A percentile compares a stretch with the other conserved stretches of the same genome.
Evolutionary conservation across 2,888 invertebrate genomes (phyloP).

Genomic region (Notocelia uddmanniana): DNA sequence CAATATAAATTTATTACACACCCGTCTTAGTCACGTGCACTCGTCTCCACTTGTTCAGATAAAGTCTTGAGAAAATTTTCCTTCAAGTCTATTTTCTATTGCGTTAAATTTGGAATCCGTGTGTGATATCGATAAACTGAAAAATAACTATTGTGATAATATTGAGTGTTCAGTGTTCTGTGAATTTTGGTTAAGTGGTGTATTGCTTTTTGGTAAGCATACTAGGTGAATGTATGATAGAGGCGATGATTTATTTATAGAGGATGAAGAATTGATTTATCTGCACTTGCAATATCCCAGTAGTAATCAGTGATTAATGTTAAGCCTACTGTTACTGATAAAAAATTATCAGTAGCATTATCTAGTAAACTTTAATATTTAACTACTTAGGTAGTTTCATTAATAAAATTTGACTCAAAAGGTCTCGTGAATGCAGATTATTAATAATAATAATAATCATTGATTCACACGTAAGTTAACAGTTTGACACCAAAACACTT

Average conservation of each 20-base stretch:
- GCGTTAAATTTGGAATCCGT: constrained; percentile 35
- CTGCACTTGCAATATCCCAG: background rate
- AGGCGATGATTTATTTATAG: background rate
- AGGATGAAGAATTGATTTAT: background rate
- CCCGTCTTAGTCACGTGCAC: constrained; percentile 65
- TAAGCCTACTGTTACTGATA: too few species aligned
- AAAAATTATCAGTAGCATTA: background rate
- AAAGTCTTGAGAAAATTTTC: constrained; percentile 44
- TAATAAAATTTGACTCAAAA: too few species aligned
- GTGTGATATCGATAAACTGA: constrained; percentile 36
- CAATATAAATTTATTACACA: constrained; percentile 77
- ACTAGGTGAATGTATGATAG: background rate
- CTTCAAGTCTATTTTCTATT: constrained; percentile 36
- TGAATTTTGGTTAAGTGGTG: constrained; percentile 8
- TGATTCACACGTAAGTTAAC: too few species aligned
- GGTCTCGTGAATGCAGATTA: too few species aligned
- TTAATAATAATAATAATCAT: too few species aligned
- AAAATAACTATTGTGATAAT: constrained; percentile 24
- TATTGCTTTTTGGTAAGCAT: constrained; percentile 32
- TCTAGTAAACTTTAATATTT: background rate
- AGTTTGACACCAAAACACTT: too few species aligned
- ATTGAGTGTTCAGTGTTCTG: constrained; percentile 22
- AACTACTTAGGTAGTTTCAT: background rate
- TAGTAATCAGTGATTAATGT: background rate
- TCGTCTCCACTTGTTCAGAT: constrained; percentile 59